Evolutionary conservation across 2,797 vertebrate genomes (phyloP), one percentile per base, ranked within the genome.

Genomic region (Myotis findleyi): DNA sequence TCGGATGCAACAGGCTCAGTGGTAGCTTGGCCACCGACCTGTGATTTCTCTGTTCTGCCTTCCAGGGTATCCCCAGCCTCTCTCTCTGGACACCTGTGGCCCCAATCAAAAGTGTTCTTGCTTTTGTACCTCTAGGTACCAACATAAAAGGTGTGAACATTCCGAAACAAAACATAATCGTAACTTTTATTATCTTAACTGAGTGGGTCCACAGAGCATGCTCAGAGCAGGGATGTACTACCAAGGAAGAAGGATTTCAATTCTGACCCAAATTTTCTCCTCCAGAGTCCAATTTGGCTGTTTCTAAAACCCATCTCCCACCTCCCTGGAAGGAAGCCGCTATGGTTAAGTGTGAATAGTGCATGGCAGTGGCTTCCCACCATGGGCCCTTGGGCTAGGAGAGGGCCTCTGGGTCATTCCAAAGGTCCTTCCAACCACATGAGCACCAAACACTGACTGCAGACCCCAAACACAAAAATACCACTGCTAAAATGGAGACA

Each of bases 221-320:
- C 33, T 71, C 33, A 9, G 41, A 41, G 53, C 17, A 57, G 59
- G 18, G 51, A 91, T 11, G 33, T 3, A 17, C 49, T 36, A 62
- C 33, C 69, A 82, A 85, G 79, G n/a, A 92, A 75, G 49, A 89
- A 49, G 1, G 12, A 41, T 89, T 25, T 80, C 59, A 33, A 17
- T 83, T 69, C 76, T 83, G 80, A 86, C 30, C 30, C 6, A n/a
- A 68, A 49, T 80, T 88, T 90, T 89, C 81, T 82, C 66, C 41
- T 85, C 82, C 57, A 49, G 82, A 83, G 68, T 18, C 49, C 30
- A 81, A 6, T 3, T n/a, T 38, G 51, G 30, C 36, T 55, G 38
- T 59, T 92, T 92, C 33, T 80, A 57, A 84, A 44, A 27, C 44
- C 20, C 36, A 51, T 1, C 8, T 87, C 82, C 47, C 41, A 75